These are phyloP conservation scores for Keiferia lycopersicella DNA, from an alignment of 2,888 invertebrate genomes.

Conservation along the genomic window DNA sequence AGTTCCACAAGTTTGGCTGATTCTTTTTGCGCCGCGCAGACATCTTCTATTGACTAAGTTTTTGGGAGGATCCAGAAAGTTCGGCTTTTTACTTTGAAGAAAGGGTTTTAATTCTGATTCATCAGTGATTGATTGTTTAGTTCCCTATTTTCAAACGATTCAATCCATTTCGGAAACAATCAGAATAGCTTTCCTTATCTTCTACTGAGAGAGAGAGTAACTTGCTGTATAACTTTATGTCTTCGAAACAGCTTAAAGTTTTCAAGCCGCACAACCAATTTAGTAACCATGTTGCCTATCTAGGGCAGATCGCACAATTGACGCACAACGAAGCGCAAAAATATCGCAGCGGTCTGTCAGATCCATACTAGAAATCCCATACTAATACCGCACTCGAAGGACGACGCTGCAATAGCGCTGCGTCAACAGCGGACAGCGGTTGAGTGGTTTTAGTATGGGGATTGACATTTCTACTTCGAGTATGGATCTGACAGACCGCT, in stretches of 20 bases:
- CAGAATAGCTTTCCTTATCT: background rate
- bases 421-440: too few species aligned
- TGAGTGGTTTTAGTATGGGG: too few species aligned
- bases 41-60: background rate
- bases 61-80: background rate
- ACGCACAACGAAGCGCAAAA: too few species aligned
- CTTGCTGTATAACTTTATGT: background rate
- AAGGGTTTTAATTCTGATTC: background rate
- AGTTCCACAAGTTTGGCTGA: constrained; percentile 29
- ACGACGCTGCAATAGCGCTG: too few species aligned
- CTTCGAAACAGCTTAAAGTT: constrained; percentile 7
- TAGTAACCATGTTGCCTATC: background rate
- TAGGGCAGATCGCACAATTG: too few species aligned
- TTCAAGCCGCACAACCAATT: background rate
- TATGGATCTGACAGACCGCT: too few species aligned
- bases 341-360: too few species aligned
- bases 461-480: too few species aligned
- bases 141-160: background rate
- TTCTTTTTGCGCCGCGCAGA: background rate
- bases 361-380: too few species aligned
- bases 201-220: background rate
- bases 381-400: too few species aligned
- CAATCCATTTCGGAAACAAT: background rate
- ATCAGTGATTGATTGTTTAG: background rate
- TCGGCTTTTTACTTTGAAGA: background rate